Evolutionary conservation across 2,888 invertebrate genomes (phyloP).

Genomic region (Drosophila vallismaia): DNA sequence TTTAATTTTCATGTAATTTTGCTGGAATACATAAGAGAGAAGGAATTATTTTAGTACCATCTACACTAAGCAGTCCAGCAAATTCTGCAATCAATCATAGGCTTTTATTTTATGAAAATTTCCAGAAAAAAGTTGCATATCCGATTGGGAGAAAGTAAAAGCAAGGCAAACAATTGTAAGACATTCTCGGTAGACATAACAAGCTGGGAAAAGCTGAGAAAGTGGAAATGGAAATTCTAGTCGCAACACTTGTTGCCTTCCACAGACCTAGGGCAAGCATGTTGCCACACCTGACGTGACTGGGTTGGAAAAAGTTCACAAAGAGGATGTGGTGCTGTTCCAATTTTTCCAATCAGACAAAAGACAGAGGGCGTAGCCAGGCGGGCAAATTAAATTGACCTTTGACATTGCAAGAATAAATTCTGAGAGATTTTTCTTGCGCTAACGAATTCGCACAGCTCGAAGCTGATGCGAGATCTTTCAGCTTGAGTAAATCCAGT

Average conservation of each 20-base stretch:
- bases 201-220: slow-evolving; percentile 1
- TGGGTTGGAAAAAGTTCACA: neutral
- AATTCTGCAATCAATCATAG: slow-evolving; percentile 60
- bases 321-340: slow-evolving; percentile 2
- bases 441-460: slow-evolving; percentile 49
- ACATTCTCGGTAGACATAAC: slow-evolving; percentile 1
- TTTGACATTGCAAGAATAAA: slow-evolving; percentile 46
- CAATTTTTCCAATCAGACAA: slow-evolving; percentile 22
- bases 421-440: slow-evolving; percentile 10
- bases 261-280: slow-evolving; percentile 22
- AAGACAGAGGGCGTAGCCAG: slow-evolving; percentile 4
- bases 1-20: slow-evolving; percentile 54
- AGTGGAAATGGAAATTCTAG: slow-evolving; percentile 11
- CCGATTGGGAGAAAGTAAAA: neutral
- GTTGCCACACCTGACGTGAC: slow-evolving; percentile 22
- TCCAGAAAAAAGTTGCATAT: neutral
- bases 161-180: slow-evolving; percentile 17
- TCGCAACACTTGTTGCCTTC: slow-evolving; percentile 62
- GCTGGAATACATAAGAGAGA: slow-evolving; percentile 21
- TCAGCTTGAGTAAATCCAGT: slow-evolving; percentile 55
- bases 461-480: slow-evolving; percentile 19
- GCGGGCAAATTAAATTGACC: slow-evolving; percentile 71
- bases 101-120: neutral
- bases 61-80: neutral
- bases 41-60: slow-evolving; percentile 11